Percentiles rank a stretch among this genome's conserved stretches.
phyloP scores from a whole-genome alignment of 2,113 vertebrate genomes.

The Colius striatus region DNA sequence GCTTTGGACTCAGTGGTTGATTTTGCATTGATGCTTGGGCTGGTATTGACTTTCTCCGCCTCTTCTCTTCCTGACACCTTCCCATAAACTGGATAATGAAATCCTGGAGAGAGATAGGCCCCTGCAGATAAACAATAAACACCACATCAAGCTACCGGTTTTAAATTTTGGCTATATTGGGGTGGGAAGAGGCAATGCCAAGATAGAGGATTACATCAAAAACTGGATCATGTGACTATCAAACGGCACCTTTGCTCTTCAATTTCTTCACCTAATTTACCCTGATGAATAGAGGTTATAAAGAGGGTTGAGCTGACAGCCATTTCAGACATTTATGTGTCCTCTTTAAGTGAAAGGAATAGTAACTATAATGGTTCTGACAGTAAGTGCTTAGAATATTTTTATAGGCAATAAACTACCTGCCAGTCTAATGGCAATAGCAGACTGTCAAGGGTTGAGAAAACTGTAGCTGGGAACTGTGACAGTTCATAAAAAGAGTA shows the following conservation, averaged over 20 bases:
- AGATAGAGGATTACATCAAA: slow-evolving; percentile 17
- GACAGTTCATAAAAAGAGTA: slow-evolving; percentile 66
- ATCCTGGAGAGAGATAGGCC: slow-evolving; percentile 88
- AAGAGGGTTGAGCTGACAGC: slow-evolving; percentile 67
- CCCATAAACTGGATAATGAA: slow-evolving; percentile 97
- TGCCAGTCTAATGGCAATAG: slow-evolving; percentile 66
- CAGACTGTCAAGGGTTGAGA: slow-evolving; percentile 54
- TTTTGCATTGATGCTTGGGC: slow-evolving; percentile 85
- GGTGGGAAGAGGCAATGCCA: slow-evolving; percentile 25
- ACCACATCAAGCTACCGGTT: slow-evolving; percentile 48
- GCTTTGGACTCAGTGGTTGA: slow-evolving; percentile 87
- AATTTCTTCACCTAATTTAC: slow-evolving; percentile 67
- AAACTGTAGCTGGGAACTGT: slow-evolving; percentile 52
- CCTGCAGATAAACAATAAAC: slow-evolving; percentile 78
- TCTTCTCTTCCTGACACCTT: slow-evolving; percentile 98
- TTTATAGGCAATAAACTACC: slow-evolving; percentile 77
- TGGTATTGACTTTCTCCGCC: slow-evolving; percentile 86
- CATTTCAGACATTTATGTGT: slow-evolving; percentile 72
- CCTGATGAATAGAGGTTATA: slow-evolving; percentile 70
- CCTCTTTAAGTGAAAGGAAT: slow-evolving; percentile 74
- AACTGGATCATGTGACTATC: slow-evolving; percentile 1
- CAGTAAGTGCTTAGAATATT: slow-evolving; percentile 76
- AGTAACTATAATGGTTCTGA: slow-evolving; percentile 75
- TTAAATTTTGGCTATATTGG: slow-evolving; percentile 28
- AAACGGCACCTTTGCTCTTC: slow-evolving; percentile 23